Percentiles rank a stretch among this genome's conserved stretches.
Evolutionary conservation across 2,888 invertebrate genomes (phyloP).

Genomic region (Bibio marci): DNA sequence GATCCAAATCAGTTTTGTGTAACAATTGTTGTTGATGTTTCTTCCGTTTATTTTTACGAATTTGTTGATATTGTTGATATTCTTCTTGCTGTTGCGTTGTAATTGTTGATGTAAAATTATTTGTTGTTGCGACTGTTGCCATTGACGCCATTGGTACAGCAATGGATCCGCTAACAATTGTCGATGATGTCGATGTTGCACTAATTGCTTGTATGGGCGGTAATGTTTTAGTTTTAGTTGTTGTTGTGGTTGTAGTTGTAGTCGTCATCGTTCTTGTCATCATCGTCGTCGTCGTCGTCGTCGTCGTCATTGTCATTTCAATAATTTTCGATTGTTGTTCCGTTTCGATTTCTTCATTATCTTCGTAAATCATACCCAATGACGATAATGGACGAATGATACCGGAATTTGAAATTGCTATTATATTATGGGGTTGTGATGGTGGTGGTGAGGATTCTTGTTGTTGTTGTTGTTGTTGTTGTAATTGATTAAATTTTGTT

Average conservation of each 20-base stretch:
- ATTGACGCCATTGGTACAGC: no score
- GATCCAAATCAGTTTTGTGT: no score
- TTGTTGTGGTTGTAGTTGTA: conserved; percentile 3
- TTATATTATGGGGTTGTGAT: neutral
- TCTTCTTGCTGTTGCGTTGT: no score
- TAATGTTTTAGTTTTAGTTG: no score
- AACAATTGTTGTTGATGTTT: no score
- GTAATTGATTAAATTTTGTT: neutral
- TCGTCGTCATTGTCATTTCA: neutral
- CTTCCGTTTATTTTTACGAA: neutral
- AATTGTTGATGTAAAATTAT: no score
- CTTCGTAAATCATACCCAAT: conserved; percentile 75
- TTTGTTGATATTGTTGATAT: neutral
- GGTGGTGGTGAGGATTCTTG: neutral
- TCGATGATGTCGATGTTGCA: no score
- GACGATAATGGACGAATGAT: conserved; percentile 48
- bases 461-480: neutral
- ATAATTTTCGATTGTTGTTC: conserved; percentile 23
- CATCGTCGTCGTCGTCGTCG: conserved; percentile 1
- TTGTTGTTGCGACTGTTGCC: no score
- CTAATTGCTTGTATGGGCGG: no score
- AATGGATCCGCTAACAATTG: no score
- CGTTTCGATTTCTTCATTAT: conserved; percentile 44
- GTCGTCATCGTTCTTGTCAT: neutral
- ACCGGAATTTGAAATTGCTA: neutral